A percentile compares a stretch with the other conserved stretches of the same genome.
These are phyloP conservation scores for Hofmannophila pseudospretella DNA, from an alignment of 2,888 invertebrate genomes.

Conservation along the genomic window DNA sequence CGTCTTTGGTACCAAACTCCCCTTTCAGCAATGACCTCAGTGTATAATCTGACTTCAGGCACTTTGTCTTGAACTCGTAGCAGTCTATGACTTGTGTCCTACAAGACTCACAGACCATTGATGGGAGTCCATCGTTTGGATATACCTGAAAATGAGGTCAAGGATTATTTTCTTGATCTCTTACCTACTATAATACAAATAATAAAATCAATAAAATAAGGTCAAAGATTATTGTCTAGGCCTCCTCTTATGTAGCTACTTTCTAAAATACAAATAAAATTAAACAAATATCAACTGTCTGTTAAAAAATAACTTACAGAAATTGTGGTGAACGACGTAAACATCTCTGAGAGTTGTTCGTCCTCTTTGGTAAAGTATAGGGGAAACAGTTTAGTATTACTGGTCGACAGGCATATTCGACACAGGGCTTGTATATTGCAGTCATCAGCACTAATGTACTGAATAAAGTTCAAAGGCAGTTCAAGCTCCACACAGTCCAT, in stretches of 20 bases:
- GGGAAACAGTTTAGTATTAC: conserved; percentile 42
- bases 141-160: conserved; percentile 24
- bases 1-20: conserved; percentile 26
- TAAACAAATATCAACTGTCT: too few species aligned
- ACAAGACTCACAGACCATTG: conserved; percentile 44
- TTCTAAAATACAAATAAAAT: too few species aligned
- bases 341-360: conserved; percentile 45
- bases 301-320: conserved; percentile 39
- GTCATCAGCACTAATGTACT: conserved; percentile 30
- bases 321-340: conserved; percentile 44
- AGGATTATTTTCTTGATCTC: too few species aligned
- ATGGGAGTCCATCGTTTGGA: conserved; percentile 36
- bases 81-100: conserved; percentile 40
- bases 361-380: conserved; percentile 39
- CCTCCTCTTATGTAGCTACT: too few species aligned
- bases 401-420: conserved; percentile 61
- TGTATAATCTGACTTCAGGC: conserved; percentile 50
- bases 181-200: too few species aligned
- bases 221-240: too few species aligned
- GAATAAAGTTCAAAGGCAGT: conserved; percentile 32
- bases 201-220: too few species aligned
- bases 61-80: conserved; percentile 62
- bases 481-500: conserved; percentile 32
- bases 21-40: conserved; percentile 41
- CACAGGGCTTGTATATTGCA: conserved; percentile 51